Percentiles rank a stretch among this genome's conserved stretches.
phyloP scores from a whole-genome alignment of 2,888 invertebrate species.

The Tillus elongatus region DNA sequence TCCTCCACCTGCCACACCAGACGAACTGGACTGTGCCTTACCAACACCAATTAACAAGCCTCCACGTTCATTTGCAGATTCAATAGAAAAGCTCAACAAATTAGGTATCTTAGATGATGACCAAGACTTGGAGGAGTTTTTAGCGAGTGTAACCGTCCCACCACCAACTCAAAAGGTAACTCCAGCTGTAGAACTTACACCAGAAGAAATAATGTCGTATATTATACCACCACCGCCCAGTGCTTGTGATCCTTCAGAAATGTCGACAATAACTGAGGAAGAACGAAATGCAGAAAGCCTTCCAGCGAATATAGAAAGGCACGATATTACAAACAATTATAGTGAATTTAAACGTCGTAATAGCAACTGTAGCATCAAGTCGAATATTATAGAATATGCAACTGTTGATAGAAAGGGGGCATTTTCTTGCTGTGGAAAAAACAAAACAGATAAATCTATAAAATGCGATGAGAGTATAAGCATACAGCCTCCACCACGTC shows the following conservation, averaged over 20 bases:
- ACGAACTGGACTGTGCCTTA: conserved; percentile 64
- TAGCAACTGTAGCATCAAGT: conserved; percentile 47
- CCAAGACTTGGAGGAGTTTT: conserved; percentile 68
- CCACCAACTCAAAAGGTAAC: conserved; percentile 69
- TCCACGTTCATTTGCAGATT: conserved; percentile 69
- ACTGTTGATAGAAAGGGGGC: conserved; percentile 62
- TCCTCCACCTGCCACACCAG: conserved; percentile 79
- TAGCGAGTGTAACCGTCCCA: conserved; percentile 72
- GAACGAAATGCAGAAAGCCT: conserved; percentile 4
- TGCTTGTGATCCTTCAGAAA: conserved; percentile 22
- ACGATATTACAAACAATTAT: too few species aligned
- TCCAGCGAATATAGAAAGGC: conserved; percentile 8
- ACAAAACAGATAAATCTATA: conserved; percentile 45
- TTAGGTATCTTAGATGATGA: conserved; percentile 41
- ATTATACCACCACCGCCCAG: conserved; percentile 74
- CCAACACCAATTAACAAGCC: conserved; percentile 63
- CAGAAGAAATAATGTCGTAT: conserved; percentile 75
- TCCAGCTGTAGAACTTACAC: conserved; percentile 67
- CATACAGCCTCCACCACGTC: conserved; percentile 57
- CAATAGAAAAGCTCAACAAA: conserved; percentile 37
- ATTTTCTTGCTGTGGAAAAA: conserved; percentile 62
- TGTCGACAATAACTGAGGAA: conserved; percentile 10
- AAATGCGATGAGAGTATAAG: conserved; percentile 43
- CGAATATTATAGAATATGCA: conserved; percentile 58
- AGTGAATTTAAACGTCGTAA: conserved; percentile 33